Percentiles rank a stretch among this genome's conserved stretches.
These are phyloP conservation scores for Xenopus petersii DNA, from an alignment of 2,797 vertebrate species.

Conservation along the genomic window DNA sequence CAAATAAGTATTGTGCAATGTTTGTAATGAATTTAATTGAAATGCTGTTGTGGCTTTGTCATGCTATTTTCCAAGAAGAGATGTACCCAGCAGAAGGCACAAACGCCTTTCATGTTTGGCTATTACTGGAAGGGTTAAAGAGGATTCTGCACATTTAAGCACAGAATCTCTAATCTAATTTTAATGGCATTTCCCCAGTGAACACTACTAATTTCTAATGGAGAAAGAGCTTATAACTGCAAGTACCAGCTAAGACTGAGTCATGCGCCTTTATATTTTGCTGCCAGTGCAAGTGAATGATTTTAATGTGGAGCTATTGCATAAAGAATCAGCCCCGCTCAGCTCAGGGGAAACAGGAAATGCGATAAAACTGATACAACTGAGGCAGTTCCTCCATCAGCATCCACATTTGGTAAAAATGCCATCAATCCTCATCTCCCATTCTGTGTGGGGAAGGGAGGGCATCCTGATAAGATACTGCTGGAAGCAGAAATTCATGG, in stretches of 20 bases:
- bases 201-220: conserved; percentile 45
- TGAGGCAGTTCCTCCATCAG: conserved; percentile 29
- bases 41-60: background rate
- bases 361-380: conserved; percentile 38
- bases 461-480: too few relatives aligned
- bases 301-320: conserved; percentile 31
- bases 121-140: conserved; percentile 19
- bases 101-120: background rate
- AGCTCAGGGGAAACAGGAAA: conserved; percentile 34
- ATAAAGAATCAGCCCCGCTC: conserved; percentile 22
- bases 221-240: conserved; percentile 21
- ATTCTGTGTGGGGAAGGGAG: too few relatives aligned
- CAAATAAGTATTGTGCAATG: too few relatives aligned
- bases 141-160: conserved; percentile 33
- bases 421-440: conserved; percentile 26
- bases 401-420: conserved; percentile 34
- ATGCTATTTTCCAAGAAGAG: background rate
- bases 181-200: conserved; percentile 44
- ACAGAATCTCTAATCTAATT: conserved; percentile 45
- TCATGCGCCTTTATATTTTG: conserved; percentile 8
- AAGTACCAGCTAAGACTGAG: conserved; percentile 19
- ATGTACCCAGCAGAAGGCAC: background rate
- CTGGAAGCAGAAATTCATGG: too few relatives aligned
- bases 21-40: background rate
- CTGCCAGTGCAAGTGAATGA: conserved; percentile 17